Base-by-base conservation (phyloP, 2,113 vertebrate genomes). In the Collichthys lucidus region DNA sequence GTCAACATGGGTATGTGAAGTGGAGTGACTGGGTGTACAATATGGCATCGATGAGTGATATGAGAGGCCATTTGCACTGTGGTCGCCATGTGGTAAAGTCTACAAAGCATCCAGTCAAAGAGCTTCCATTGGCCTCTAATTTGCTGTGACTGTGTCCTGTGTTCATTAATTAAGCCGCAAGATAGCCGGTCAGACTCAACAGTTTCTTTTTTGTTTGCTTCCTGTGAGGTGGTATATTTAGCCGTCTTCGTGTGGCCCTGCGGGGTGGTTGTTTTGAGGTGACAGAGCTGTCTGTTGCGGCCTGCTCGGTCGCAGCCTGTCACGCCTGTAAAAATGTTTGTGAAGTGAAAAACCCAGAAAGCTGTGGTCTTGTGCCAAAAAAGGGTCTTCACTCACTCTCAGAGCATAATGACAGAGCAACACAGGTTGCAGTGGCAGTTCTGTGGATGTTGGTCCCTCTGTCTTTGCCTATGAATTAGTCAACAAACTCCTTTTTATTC, bases 321-420 rank as follows among this genome's bases (percentile, higher is more conserved):
- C 85, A 92, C 42, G 88, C 88, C 88, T 92, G 88, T 94, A 94
- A 95, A 95, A 94, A 94, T 95, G 91, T 95, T 93, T 95, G 93
- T 92, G 82, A 94, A 92, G 90, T 84, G 90, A 94, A 94, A 91
- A 92, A 83, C 61, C 87, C 83, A 86, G 79, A 88, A 79, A 90
- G 82, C 72, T 85, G 92, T 80, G 86, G 91, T 92, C 60, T 79
- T 3, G 90, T 83, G 90, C 92, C 91, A 87, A 92, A 92, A 88
- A 88, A 87, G 80, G 88, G 83, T 88, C 92, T 86, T 92, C 85
- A 61, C 66, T 92, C 80, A 72, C 80, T 84, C 72, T 57, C 15
- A 4, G 83, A 20, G 44, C 9, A 9, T 93, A 93, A 92, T 94
- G 92, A 95, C 84, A 94, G 92, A 90, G 81, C 79, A 65, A 66